Base-by-base conservation (phyloP, 2,888 invertebrate genomes). In the Anaspis maculata region DNA sequence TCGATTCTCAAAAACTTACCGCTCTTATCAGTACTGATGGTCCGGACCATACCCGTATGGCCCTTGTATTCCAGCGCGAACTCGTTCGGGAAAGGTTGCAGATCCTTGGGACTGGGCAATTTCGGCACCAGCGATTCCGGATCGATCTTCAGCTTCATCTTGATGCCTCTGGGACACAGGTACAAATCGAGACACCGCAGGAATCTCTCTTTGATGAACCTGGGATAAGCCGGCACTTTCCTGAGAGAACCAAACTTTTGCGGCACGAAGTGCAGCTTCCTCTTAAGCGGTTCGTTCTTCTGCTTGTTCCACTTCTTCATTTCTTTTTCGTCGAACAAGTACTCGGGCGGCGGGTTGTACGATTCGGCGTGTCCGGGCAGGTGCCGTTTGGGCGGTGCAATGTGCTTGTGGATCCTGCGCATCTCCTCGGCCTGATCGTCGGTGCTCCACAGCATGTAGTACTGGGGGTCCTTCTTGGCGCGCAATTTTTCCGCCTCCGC, bases 331-430 rank as follows among this genome's bases (percentile, higher is more conserved):
- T 90, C 90, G 49, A 96, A 87, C 39, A 97, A 67, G 68, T 95
- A 99, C 67, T 99, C 98, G 0, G 89, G 79, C 9, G 98, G 97
- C 32, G 98, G 98, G 74, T 97, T 97, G 68, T 97, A 98, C 32
- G 94, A 94, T 69, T 98, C 97, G 0, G 87, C 89, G 69, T 98
- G 96, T 0, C 84, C 78, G 25, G 55, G 55, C 13, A 89, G 72
- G 32, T 80, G 73, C 44, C 91, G 73, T 61, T 89, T 90, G 0
- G 97, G 97, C 2, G 97, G 92, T 2, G 92, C 79, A 47, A 96
- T 88, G 58, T 90, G 90, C 58, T 87, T 83, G 53, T 85, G 83
- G 33, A 86, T 76, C 41, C 89, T 72, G 22, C 87, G 73, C 71
- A 76, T 74, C 13, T 76, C 27, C 34, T 73, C 75, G 12, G 72